Conservation (phyloP, 2,113 vertebrate genomes). For the Indicator indicator region DNA sequence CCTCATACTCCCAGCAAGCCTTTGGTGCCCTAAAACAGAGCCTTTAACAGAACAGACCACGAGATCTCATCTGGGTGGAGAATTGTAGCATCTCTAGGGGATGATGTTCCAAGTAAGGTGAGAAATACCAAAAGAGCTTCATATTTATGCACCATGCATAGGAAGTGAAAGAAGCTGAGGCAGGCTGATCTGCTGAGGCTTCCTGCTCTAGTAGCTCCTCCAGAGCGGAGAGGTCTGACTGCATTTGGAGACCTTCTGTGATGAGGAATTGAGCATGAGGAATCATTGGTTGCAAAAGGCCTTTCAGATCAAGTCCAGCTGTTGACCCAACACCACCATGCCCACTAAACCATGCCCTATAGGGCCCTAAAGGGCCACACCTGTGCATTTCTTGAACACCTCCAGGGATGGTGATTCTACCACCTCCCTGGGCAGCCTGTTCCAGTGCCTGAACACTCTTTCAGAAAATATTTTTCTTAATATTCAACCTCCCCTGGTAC, state of each 20-base stretch:
- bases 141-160: fast-evolving
- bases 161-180: neutral
- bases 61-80: neutral
- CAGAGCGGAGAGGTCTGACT: neutral
- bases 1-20: neutral
- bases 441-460: no score
- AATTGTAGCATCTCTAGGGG: neutral
- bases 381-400: no score
- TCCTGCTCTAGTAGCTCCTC: neutral
- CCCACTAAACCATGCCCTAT: no score
- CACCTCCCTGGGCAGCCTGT: no score
- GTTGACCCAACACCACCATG: no score
- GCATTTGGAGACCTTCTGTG: neutral
- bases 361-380: no score
- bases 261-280: neutral
- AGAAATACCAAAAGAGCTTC: fast-evolving
- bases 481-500: no score
- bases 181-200: neutral
- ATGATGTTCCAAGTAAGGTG: neutral
- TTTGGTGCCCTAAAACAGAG: neutral
- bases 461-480: no score
- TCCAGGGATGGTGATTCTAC: no score
- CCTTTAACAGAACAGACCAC: fast-evolving
- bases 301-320: no score
- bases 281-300: neutral